A percentile compares a stretch with the other conserved stretches of the same genome.
Evolutionary conservation across 1,140 invertebrate genomes (phyloP).

Genomic region (Bombus ignitus): DNA sequence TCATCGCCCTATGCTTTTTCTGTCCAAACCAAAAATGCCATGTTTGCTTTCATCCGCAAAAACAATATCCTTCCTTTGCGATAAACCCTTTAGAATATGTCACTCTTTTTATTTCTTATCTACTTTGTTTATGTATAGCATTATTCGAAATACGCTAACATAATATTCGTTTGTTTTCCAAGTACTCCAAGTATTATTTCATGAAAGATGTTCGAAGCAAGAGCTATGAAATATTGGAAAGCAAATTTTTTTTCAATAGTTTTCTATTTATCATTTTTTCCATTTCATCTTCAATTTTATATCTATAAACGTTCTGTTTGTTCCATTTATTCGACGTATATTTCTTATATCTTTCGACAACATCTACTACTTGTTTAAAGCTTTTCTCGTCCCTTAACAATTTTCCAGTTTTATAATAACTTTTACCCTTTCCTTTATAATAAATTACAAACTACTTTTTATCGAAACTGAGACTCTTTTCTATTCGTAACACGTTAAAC

Average conservation of each 20-base stretch:
- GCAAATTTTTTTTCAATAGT: neutral
- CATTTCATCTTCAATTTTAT: neutral
- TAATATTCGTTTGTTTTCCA: neutral
- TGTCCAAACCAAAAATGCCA: neutral
- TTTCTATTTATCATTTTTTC: neutral
- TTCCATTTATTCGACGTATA: neutral
- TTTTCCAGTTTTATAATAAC: neutral
- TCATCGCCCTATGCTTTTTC: neutral
- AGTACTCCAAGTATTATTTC: neutral
- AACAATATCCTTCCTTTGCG: neutral
- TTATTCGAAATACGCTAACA: neutral
- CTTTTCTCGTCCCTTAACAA: neutral
- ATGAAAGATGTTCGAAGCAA: neutral
- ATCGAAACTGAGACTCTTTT: neutral
- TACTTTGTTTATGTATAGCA: neutral
- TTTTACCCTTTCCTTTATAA: neutral
- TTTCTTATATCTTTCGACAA: neutral
- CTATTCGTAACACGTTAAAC: neutral
- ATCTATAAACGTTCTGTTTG: neutral
- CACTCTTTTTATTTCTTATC: neutral
- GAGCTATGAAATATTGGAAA: neutral
- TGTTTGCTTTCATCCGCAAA: neutral
- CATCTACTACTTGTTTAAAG: neutral
- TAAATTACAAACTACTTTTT: neutral
- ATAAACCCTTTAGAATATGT: neutral